Evolutionary conservation across 92 coral and sea anemone genomes (phyloP), one percentile per base, ranked within the genome.

Genomic region (Hydrozoanthus gracilis): DNA sequence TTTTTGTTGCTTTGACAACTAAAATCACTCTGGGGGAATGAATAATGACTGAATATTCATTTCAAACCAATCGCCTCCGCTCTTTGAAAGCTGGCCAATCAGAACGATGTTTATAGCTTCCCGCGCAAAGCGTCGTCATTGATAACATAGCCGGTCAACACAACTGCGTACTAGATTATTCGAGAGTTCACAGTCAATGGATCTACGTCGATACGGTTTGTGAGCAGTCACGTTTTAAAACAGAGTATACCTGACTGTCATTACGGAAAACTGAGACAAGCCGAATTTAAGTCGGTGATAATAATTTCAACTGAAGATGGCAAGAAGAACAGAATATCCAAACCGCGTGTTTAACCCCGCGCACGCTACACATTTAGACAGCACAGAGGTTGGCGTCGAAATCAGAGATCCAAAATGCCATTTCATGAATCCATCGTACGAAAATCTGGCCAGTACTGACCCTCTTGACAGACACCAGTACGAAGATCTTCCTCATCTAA

Each of bases 291-390:
- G 16, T 18, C 74, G 74, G 75, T 17, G 85, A 80, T 80, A 62
- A 80, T 68, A 64, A 15, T 80, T 18, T 13, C 10, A 74, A 80
- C 62, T 13, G 8, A 45, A 80, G 20, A 49, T 80, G 73, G 45
- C 74, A 7, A 80, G 16, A 16, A 66, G 4, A 13, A 66, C 85
- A 14, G 85, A 80, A 4, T 80, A 80, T 48, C 85, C 56, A 2
- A 80, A 80, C 74, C 85, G 85, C 46, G 85, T 65, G 75, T 80
- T 80, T 62, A 80, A 65, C 61, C 85, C 85, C 9, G 74, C 85
- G 6, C 66, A 64, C 73, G 74, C 55, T 35, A 60, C 39, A 7
- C 46, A 47, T 1, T 46, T 77, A 4, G 46, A 55, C 73, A 65
- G 73, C 7, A 80, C 85, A 9, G 85, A 80, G 12, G 85, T 80